Evolutionary conservation across 2,797 vertebrate genomes (phyloP).

Genomic region (Sebastes matsubarae): DNA sequence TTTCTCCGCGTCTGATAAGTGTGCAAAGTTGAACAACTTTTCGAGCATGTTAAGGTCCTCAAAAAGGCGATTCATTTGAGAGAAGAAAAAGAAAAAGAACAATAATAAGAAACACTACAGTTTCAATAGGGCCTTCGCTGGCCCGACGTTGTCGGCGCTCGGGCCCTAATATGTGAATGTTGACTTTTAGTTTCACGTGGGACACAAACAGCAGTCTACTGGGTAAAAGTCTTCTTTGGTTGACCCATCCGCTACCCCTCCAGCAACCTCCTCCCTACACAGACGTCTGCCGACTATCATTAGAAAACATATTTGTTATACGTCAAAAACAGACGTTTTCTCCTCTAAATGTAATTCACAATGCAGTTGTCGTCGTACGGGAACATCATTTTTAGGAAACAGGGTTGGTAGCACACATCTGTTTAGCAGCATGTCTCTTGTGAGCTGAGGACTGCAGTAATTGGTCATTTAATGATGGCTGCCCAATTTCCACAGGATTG

Average conservation of each 20-base stretch:
- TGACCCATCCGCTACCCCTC: accelerated
- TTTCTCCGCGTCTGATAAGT: no score
- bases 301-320: neutral
- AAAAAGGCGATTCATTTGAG: no score
- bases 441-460: neutral
- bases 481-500: neutral
- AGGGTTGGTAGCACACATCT: neutral
- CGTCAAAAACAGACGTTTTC: neutral
- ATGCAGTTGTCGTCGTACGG: neutral
- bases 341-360: neutral
- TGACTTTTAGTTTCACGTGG: neutral
- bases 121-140: no score
- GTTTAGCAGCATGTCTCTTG: neutral
- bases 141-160: no score
- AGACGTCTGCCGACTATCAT: no score
- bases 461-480: neutral
- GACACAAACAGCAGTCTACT: no score
- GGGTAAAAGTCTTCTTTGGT: no score
- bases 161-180: neutral
- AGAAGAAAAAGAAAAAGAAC: no score
- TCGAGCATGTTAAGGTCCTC: no score
- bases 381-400: accelerated
- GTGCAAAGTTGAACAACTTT: no score
- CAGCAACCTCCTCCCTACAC: no score
- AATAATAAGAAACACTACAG: no score